Evolutionary conservation across 2,797 vertebrate genomes (phyloP), one percentile per base, ranked within the genome.

Genomic region (Oreochromis mossambicus): DNA sequence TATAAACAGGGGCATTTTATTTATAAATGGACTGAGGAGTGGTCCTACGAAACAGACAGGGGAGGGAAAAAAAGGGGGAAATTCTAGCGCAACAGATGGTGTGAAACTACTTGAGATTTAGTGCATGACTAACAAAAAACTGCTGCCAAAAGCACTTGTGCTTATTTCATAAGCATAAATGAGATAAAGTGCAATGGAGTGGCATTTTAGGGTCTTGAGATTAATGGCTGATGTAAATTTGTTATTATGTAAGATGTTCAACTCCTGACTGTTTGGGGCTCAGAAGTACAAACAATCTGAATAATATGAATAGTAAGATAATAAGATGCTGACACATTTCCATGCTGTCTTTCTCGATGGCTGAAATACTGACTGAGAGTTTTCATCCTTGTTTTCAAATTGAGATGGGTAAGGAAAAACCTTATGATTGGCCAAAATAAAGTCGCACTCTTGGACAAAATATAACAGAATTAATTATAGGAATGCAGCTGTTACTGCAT

Each of bases 51-150:
- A 81, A 46, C 17, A 80, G 29, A 86, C 55, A 58, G 11, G 26
- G 14, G 24, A 13, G 46, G 1, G 8, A 48, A 43, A n/a, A 61
- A 34, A 86, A 88, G 80, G 77, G 85, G 82, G 55, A 66, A 90
- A 86, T 86, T 91, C 86, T 89, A 21, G 80, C 86, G 88, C 84
- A 89, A 86, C 95, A 96, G 95, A 96, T 95, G 96, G 95, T 89
- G 83, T 85, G 80, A 91, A 94, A 88, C 88, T 84, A 95, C 88
- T 91, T 87, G 88, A 91, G 92, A 93, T 93, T 94, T 94, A 91
- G 83, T 89, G 92, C 93, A 93, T 91, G 89, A 93, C 92, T 92
- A 91, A 92, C 84, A 91, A 89, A 92, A 88, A 92, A 93, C 92
- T 41, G 87, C 91, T 92, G 87, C 90, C 92, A 94, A 93, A 94